Evolutionary conservation across 2,113 vertebrate genomes (phyloP), one percentile per base, ranked within the genome.

Genomic region (Melanotaenia duboulayi): DNA sequence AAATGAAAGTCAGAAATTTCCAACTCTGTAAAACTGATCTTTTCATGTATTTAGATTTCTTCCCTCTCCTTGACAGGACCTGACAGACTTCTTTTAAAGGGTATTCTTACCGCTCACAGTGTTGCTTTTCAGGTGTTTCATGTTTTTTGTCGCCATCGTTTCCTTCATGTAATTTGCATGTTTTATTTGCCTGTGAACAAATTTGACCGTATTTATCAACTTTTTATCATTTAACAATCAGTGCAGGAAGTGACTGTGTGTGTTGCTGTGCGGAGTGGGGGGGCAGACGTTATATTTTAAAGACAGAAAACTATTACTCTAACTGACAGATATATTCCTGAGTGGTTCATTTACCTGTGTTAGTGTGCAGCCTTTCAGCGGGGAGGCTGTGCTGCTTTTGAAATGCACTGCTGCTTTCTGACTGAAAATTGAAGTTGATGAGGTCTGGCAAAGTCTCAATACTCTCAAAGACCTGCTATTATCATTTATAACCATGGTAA

Each of bases 351-450:
- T 56, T 65, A 17, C 3, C 28, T 49, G 49, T 64, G 16, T 37
- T 60, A 5, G 20, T 52, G 54, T 54, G 17, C 39, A 20, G 28
- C 32, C 55, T 69, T 52, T 76, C 69, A 65, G 35, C 11, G 67
- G 24, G 50, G 55, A 16, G 35, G 6, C 20, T 55, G 55, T 17
- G 25, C n/a, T 54, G 51, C 40, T 44, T 23, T 20, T 54, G 32
- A 74, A 55, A 51, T 35, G 52, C 42, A 58, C 25, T 42, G 39
- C 58, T 55, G 40, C 6, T 55, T 60, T 74, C 13, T 4, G 51
- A 71, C 57, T 62, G 55, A 73, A 72, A 71, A 69, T 25, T 23
- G 75, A 57, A 44, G 24, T 16, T 64, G 55, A 70, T 73, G 56
- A 76, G 44, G 12, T 82, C 42, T 54, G 39, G 17, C 46, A 28